Percentiles rank a stretch among this genome's conserved stretches.
phyloP scores from a whole-genome alignment of 2,113 vertebrate species.

The Natator depressus region DNA sequence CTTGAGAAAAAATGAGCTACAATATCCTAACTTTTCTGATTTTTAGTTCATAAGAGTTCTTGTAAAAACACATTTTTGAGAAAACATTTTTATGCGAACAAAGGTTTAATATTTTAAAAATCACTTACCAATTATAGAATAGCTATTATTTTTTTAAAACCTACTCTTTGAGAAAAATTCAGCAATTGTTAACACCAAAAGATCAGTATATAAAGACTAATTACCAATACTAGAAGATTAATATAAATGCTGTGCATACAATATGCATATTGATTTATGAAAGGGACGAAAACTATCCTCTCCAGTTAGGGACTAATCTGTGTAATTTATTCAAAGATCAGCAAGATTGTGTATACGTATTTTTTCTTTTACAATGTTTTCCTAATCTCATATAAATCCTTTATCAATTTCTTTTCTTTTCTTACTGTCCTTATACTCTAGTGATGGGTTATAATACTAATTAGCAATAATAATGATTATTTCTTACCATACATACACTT shows the following conservation, averaged over 20 bases:
- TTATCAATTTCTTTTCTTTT: conserved; percentile 29
- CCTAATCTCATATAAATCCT: conserved; percentile 7
- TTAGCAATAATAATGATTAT: background rate
- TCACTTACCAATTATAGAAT: conserved; percentile 19
- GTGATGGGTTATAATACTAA: too few species aligned
- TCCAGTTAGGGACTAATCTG: background rate
- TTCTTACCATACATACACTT: background rate
- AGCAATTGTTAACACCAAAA: background rate
- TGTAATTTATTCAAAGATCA: conserved; percentile 3
- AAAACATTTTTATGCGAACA: conserved; percentile 12
- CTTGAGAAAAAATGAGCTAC: background rate
- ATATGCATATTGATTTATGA: background rate
- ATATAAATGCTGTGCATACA: background rate
- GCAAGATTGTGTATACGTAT: conserved; percentile 25
- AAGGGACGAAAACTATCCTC: background rate
- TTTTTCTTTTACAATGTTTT: conserved; percentile 37
- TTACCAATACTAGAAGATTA: background rate
- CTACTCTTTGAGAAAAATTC: background rate
- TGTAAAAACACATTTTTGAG: background rate
- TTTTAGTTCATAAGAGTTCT: background rate
- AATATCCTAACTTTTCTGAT: background rate
- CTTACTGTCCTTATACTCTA: too few species aligned
- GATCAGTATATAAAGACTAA: background rate
- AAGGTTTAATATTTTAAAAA: conserved; percentile 20
- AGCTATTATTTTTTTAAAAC: background rate